Conservation (phyloP, 2,888 invertebrate genomes). For the Alsophila aescularia region DNA sequence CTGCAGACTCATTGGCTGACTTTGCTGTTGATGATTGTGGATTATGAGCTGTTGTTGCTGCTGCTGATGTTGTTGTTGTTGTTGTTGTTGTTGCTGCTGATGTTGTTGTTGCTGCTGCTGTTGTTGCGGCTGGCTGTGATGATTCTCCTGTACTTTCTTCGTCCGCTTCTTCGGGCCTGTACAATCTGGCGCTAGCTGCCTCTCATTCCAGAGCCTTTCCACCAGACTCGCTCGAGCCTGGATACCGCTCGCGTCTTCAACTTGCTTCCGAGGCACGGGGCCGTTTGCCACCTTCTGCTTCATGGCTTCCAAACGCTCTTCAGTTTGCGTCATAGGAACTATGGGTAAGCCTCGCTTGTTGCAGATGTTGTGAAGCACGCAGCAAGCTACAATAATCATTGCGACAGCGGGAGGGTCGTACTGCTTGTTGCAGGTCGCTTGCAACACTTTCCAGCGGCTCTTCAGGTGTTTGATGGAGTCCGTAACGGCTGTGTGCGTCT, state of each 20-base stretch:
- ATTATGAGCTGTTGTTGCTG: constrained; percentile 32
- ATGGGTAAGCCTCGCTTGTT: constrained; percentile 56
- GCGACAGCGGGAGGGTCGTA: constrained; percentile 67
- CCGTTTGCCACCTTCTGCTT: constrained; percentile 77
- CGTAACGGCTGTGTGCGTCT: constrained; percentile 54
- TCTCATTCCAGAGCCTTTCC: constrained; percentile 67
- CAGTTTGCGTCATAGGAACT: constrained; percentile 66
- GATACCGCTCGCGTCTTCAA: constrained; percentile 56
- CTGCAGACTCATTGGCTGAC: constrained; percentile 30
- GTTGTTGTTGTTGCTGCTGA: constrained; percentile 7
- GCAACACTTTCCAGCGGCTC: constrained; percentile 74
- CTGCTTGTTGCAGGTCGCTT: constrained; percentile 73
- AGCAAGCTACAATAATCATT: constrained; percentile 70
- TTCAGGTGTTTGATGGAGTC: constrained; percentile 76
- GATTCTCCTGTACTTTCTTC: constrained; percentile 62
- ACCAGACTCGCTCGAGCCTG: constrained; percentile 57
- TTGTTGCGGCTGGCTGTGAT: constrained; percentile 28
- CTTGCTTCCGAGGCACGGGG: constrained; percentile 63
- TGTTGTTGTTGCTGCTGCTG: constrained; percentile 18
- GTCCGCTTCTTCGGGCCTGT: constrained; percentile 62
- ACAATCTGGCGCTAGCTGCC: constrained; percentile 58
- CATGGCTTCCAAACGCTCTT: constrained; percentile 72
- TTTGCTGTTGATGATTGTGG: constrained; percentile 28
- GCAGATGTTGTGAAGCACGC: constrained; percentile 70
- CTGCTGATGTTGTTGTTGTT: constrained; percentile 2